Percentiles rank a stretch among this genome's conserved stretches.
These are phyloP conservation scores for Neodiprion pinetum DNA, from an alignment of 1,140 invertebrate species.

Conservation along the genomic window DNA sequence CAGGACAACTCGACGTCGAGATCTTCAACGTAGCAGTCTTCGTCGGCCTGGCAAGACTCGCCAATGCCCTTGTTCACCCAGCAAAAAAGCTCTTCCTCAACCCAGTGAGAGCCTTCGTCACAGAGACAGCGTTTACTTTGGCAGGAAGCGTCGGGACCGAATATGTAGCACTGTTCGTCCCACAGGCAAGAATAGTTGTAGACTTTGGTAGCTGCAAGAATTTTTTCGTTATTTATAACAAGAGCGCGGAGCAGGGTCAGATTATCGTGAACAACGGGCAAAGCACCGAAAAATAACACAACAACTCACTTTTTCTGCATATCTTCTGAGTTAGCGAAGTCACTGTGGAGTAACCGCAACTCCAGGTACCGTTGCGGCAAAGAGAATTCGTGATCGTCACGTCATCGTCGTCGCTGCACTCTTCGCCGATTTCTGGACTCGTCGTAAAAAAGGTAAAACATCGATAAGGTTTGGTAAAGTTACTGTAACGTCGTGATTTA, in stretches of 20 bases:
- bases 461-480: not conserved
- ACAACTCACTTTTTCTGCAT: conserved; percentile 39
- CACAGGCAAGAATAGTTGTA: conserved; percentile 29
- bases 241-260: not conserved
- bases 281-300: not conserved
- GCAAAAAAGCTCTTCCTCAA: conserved; percentile 38
- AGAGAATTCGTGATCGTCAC: conserved; percentile 26
- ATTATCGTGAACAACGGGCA: not conserved
- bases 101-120: conserved; percentile 34
- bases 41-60: conserved; percentile 27
- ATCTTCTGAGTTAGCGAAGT: conserved; percentile 30
- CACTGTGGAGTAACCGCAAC: conserved; percentile 30
- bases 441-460: not conserved
- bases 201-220: conserved; percentile 23
- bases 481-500: not conserved
- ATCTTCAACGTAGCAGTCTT: conserved; percentile 34
- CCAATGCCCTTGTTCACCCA: conserved; percentile 37
- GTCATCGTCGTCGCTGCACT: conserved; percentile 22
- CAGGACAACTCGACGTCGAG: conserved; percentile 22
- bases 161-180: conserved; percentile 38
- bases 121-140: conserved; percentile 34
- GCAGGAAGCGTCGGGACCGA: conserved; percentile 39
- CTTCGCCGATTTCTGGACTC: conserved; percentile 40
- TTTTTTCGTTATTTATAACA: not conserved
- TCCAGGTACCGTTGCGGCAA: conserved; percentile 36